phyloP scores from a whole-genome alignment of 2,888 invertebrate species.

The Watsonalla cultraria region DNA sequence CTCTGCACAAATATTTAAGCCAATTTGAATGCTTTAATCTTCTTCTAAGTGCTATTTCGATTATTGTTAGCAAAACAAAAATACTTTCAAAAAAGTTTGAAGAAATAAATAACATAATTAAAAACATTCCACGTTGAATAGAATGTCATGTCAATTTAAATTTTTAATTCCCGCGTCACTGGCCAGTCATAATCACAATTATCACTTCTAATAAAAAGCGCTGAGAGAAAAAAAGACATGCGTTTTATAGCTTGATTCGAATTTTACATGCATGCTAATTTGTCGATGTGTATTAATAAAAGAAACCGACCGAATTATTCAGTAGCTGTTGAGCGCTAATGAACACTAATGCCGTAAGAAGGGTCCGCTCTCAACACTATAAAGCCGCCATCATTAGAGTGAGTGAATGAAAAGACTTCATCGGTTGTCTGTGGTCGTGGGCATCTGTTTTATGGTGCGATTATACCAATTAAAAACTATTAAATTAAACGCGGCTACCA shows the following conservation, averaged over 20 bases:
- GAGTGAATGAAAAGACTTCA: slow-evolving; percentile 65
- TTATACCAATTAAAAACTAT: slow-evolving; percentile 77
- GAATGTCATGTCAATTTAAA: slow-evolving; percentile 58
- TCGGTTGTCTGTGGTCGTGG: slow-evolving; percentile 51
- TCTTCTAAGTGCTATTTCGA: neutral
- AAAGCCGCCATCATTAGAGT: slow-evolving; percentile 61
- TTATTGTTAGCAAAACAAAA: neutral
- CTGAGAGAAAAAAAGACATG: slow-evolving; percentile 55
- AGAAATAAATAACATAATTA: slow-evolving; percentile 3
- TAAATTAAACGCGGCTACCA: slow-evolving; percentile 69
- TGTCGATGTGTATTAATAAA: slow-evolving; percentile 71
- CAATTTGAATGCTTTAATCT: neutral
- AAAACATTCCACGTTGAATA: slow-evolving; percentile 12
- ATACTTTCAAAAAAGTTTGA: neutral
- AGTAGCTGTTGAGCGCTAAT: slow-evolving; percentile 72
- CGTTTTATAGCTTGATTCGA: slow-evolving; percentile 69
- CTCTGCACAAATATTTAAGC: neutral
- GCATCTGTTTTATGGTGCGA: slow-evolving; percentile 68
- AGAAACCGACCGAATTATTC: slow-evolving; percentile 72
- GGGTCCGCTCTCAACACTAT: slow-evolving; percentile 40
- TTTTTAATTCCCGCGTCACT: slow-evolving; percentile 42
- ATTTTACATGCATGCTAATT: slow-evolving; percentile 77
- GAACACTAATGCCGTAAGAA: slow-evolving; percentile 69
- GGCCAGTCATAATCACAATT: slow-evolving; percentile 74
- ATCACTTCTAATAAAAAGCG: slow-evolving; percentile 70